A percentile compares a stretch with the other conserved stretches of the same genome.
Conservation (phyloP, 2,113 vertebrate genomes). For the Arvicanthis niloticus region DNA sequence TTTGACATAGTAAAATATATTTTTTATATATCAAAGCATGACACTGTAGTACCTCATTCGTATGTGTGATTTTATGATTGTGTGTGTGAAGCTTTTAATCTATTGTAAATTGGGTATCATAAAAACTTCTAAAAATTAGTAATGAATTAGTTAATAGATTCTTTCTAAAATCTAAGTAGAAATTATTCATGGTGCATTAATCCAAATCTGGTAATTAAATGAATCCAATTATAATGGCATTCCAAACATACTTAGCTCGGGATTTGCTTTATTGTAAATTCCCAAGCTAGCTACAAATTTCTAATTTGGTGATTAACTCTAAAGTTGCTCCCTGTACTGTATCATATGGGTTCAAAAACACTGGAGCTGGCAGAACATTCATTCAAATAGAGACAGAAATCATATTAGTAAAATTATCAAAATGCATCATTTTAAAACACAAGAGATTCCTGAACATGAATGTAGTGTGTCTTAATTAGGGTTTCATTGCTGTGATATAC, state of each 20-base stretch:
- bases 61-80: not conserved
- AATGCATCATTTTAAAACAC: not conserved
- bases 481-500: too few species aligned
- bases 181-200: conserved; percentile 3
- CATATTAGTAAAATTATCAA: not conserved
- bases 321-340: not conserved
- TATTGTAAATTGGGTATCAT: not conserved
- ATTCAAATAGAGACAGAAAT: not conserved
- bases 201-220: conserved; percentile 27
- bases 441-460: not conserved
- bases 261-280: not conserved
- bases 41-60: not conserved
- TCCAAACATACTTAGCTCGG: not conserved
- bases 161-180: conserved; percentile 17
- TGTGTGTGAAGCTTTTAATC: not conserved
- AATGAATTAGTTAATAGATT: not conserved
- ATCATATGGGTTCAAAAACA: not conserved
- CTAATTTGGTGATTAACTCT: not conserved
- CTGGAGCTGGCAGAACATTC: not conserved
- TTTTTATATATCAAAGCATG: not conserved
- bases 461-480: not conserved
- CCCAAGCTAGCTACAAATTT: not conserved
- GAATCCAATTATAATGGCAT: conserved; percentile 6
- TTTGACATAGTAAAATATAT: not conserved
- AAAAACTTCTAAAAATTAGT: conserved; percentile 29